Base-by-base conservation (phyloP, 2,113 vertebrate species). In the Edolisoma coerulescens region DNA sequence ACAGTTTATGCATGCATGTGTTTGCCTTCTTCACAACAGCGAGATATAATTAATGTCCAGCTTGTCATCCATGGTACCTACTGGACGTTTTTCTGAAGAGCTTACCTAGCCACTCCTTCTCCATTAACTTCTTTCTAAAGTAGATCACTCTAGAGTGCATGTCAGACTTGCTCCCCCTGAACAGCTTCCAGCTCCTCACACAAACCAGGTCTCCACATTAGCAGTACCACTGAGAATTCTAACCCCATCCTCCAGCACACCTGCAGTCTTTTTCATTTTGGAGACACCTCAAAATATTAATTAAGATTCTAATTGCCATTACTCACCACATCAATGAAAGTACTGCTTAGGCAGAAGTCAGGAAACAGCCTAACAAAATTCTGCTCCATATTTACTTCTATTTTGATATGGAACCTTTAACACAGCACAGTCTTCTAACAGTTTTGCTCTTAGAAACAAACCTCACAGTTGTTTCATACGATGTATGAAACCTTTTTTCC, bases 371-470 rank as follows among this genome's bases (percentile, higher is more conserved):
- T 50, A 73, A 87, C 8, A 77, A 79, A 73, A 85, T 74, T 83
- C n/a, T 70, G 42, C 7, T 39, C 23, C 16, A 1, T 53, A 22
- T 73, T 89, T 82, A 78, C 56, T 84, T 79, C 21, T n/a, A 56
- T 52, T 90, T 79, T 60, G 49, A 65, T 37, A 87, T 4, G 1
- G 2, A 80, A 83, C 15, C 14, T 88, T 91, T 65, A 73, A 83
- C 37, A 91, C 39, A 53, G 23, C 44, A 52, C 3, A 21, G 44
- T 59, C 56, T 91, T 75, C 49, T 69, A 85, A 76, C 20, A 69
- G 49, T 88, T 87, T 68, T 30, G 14, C 41, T 83, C 23, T 77
- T 50, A 42, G 11, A 94, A 90, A 83, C 5, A 90, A 93, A 57
- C 14, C 16, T 89, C 74, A 75, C 11, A 60, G 35, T 67, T 89